Base-by-base conservation (phyloP, 92 coral and sea anemone genomes). In the Epizoanthus scotinus region DNA sequence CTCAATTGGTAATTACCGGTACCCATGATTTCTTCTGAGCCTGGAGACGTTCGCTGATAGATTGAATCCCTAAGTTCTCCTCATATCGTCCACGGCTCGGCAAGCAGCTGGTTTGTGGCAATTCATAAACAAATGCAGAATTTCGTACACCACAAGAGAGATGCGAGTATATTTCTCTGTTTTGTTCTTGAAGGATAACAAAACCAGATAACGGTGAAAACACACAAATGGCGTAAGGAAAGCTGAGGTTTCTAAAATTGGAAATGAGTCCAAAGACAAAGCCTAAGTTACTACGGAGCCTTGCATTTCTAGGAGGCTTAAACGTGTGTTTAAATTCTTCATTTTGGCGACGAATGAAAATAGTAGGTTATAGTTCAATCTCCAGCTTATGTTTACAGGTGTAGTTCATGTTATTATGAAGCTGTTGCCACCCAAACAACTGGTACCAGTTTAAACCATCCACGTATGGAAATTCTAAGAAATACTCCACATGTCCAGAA, bases 1-100 rank as follows among this genome's bases (percentile, higher is more conserved):
- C 8, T 34, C 59, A 75, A 75, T 75, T 36, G 67, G 67, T 31
- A 3, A 3, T 36, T 59, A 9, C 81, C 2, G 81, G 81, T 75
- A 75, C 81, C 81, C 21, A 68, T 58, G 10, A 28, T n/a, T n/a
- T n/a, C 10, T 20, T 13, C 29, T 20, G 21, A 40, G 44, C 49
- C 68, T 13, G 24, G 68, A 59, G n/a, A 59, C 63, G 57, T 34
- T n/a, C 12, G 54, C 38, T 36, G 21, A 21, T 58, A 56, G 36
- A 13, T 58, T 74, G 40, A 34, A 58, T 34, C 40, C 21, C 21
- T n/a, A n/a, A n/a, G n/a, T 21, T 31, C 3, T 73, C 49, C 22
- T 20, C 14, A 63, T 50, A 6, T 13, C 25, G 7, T 29, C 38
- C 12, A 55, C 34, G 24, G 79, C 13, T 13, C 2, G 25, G 22